phyloP scores from a whole-genome alignment of 2,888 invertebrate species.

The Xestia c-nigrum region DNA sequence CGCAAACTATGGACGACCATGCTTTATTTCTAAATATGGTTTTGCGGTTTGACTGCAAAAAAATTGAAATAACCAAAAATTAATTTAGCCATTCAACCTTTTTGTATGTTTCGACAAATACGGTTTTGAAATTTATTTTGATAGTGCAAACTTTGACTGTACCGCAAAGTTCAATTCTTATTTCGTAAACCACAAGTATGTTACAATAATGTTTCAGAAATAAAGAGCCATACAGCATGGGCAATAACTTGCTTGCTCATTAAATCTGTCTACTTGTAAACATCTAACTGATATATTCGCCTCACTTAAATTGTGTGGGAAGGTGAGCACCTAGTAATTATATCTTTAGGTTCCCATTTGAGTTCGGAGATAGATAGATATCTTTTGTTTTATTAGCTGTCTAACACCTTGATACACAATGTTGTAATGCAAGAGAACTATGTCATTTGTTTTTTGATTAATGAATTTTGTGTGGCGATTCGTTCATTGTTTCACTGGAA shows the following conservation, averaged over 20 bases:
- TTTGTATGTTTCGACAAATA: not conserved
- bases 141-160: conserved; percentile 3
- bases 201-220: conserved; percentile 39
- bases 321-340: conserved; percentile 50
- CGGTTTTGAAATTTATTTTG: conserved; percentile 11
- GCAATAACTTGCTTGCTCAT: conserved; percentile 43
- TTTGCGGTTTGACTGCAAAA: not conserved
- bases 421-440: not conserved
- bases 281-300: conserved; percentile 46
- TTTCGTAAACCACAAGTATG: conserved; percentile 12
- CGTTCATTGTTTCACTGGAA: not conserved
- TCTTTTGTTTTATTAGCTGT: conserved; percentile 27
- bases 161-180: conserved; percentile 36
- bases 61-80: not conserved
- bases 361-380: conserved; percentile 29
- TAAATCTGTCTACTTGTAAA: conserved; percentile 43
- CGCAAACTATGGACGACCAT: not conserved
- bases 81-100: not conserved
- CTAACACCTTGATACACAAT: conserved; percentile 20
- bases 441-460: not conserved
- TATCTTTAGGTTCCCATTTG: conserved; percentile 33
- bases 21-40: not conserved
- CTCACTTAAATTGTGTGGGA: conserved; percentile 55
- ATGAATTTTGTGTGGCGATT: not conserved
- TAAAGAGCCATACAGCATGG: conserved; percentile 26